Base-by-base conservation (phyloP, 2,113 vertebrate species). In the Notothenia coriiceps region DNA sequence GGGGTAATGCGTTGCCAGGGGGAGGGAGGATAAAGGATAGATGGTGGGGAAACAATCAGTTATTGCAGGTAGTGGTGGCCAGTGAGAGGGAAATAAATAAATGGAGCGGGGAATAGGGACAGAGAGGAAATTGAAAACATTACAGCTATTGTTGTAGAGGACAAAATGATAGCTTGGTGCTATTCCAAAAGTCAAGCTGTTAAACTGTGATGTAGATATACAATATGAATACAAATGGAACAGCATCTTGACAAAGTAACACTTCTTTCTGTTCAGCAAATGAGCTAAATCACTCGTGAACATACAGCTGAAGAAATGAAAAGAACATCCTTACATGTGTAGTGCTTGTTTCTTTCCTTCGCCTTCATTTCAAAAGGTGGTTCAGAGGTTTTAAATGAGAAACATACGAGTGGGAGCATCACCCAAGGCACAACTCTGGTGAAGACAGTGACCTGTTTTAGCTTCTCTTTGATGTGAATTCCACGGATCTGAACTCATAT, bases 381-480 rank as follows among this genome's bases (percentile, higher is more conserved):
- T 79, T 77, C 74, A 70, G 70, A 75, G 59, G 72, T 2, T 89
- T 80, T 33, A 86, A 91, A 89, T 89, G 83, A 88, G 86, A 87
- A 91, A 80, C 90, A 90, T 51, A 75, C 89, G 91, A 89, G 62
- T 49, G 57, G 22, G 70, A 70, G 70, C 80, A 88, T 85, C 83
- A 90, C 80, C 85, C 80, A 73, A 80, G 84, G 77, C 83, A 70
- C 70, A 65, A 73, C 86, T 84, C 80, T 76, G 82, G 67, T 50
- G 57, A 74, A 86, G 73, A 86, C 85, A 82, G 54, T 85, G 87
- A 90, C 86, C 80, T 79, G 78, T 65, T 88, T 79, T 47, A 77
- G 73, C 83, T 84, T 76, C 25, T 72, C 88, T 89, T 90, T 93
- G 83, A 89, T 87, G 83, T 91, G 85, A 87, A 89, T 88, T 91